Conservation (phyloP, 1,140 invertebrate species). For the Babylonia areolata region DNA sequence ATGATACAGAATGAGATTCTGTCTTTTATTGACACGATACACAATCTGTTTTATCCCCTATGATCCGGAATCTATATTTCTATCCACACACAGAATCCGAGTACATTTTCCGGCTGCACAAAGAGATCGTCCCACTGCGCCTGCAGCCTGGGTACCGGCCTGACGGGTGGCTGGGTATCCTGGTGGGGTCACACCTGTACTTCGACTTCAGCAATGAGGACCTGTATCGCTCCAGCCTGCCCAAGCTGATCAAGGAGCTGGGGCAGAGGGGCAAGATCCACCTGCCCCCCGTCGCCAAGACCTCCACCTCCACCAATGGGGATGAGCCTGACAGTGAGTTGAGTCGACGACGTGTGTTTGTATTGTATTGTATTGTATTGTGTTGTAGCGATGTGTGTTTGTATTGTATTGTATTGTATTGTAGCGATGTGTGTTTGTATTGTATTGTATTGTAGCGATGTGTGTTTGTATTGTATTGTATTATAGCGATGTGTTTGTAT, state of each 20-base stretch:
- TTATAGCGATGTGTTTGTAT: too few relatives aligned
- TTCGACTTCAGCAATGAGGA: slow-evolving; percentile 66
- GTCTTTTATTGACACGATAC: too few relatives aligned
- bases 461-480: too few relatives aligned
- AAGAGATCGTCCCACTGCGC: slow-evolving; percentile 67
- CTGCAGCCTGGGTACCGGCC: slow-evolving; percentile 65
- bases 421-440: too few relatives aligned
- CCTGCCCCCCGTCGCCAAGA: neutral
- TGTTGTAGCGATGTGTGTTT: too few relatives aligned
- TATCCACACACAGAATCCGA: slow-evolving; percentile 74
- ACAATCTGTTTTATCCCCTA: too few relatives aligned
- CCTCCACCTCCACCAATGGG: neutral
- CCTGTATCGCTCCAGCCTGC: slow-evolving; percentile 50
- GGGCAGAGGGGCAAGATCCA: slow-evolving; percentile 53
- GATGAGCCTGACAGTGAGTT: slow-evolving; percentile 23
- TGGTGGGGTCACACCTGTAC: slow-evolving; percentile 70
- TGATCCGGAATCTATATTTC: too few relatives aligned
- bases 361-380: too few relatives aligned
- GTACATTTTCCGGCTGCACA: slow-evolving; percentile 68
- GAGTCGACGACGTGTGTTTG: too few relatives aligned
- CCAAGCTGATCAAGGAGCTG: slow-evolving; percentile 60
- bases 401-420: too few relatives aligned
- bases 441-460: too few relatives aligned
- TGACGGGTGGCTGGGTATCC: slow-evolving; percentile 73
- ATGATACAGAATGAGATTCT: too few relatives aligned